phyloP scores from a whole-genome alignment of 1,140 invertebrate genomes.

The Tetramorium alpestre region DNA sequence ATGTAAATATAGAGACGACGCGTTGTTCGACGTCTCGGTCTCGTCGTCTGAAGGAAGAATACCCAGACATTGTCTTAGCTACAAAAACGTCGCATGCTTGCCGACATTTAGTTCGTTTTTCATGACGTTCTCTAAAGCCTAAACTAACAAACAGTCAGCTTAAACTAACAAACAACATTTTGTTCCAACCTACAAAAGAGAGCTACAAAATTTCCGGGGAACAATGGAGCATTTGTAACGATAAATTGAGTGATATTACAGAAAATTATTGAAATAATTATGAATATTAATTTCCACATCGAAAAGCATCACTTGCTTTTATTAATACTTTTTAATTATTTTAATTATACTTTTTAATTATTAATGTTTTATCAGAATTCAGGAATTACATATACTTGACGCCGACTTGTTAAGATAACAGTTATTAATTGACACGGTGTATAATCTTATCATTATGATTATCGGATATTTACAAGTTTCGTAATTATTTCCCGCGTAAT shows the following conservation, averaged over 20 bases:
- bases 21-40: conserved; percentile 62
- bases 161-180: conserved; percentile 34
- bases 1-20: conserved; percentile 72
- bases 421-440: neutral
- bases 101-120: conserved; percentile 65
- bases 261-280: neutral
- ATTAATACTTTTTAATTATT: neutral
- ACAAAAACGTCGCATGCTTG: conserved; percentile 67
- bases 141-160: conserved; percentile 43
- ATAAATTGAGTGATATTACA: neutral
- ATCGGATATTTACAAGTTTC: neutral
- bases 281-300: neutral
- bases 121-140: conserved; percentile 55
- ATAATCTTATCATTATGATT: conserved; percentile 8
- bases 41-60: conserved; percentile 63
- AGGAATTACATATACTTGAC: neutral
- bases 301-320: neutral
- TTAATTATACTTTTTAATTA: too few species aligned
- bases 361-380: neutral
- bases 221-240: conserved; percentile 25
- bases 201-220: conserved; percentile 31
- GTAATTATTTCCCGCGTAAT: neutral
- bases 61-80: conserved; percentile 69
- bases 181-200: neutral
- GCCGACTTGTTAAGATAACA: neutral